phyloP scores from a whole-genome alignment of 1,140 invertebrate species.

The Episyrphus balteatus region DNA sequence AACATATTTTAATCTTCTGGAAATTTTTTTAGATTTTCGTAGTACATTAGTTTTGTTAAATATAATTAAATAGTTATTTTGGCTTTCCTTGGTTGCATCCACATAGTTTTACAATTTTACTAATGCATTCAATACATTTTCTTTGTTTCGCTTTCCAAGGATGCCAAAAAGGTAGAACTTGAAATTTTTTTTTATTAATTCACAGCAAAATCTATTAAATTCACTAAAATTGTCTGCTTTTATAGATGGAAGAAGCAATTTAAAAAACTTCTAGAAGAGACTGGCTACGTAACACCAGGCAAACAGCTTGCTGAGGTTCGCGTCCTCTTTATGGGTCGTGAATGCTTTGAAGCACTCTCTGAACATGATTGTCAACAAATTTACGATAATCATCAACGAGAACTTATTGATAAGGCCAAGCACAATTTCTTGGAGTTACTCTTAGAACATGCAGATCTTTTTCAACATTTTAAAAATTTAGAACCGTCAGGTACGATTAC shows the following conservation, averaged over 20 bases:
- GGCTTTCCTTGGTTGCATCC: not conserved
- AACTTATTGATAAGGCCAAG: slow-evolving; percentile 83
- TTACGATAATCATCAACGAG: slow-evolving; percentile 89
- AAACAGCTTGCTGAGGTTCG: slow-evolving; percentile 85
- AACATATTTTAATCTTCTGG: too few species aligned
- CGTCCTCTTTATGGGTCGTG: slow-evolving; percentile 87
- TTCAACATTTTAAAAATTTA: slow-evolving; percentile 86
- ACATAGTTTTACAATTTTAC: not conserved
- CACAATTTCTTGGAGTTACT: slow-evolving; percentile 88
- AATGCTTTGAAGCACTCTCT: slow-evolving; percentile 85
- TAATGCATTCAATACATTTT: not conserved
- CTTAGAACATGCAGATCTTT: slow-evolving; percentile 86
- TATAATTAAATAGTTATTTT: not conserved
- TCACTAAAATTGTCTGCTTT: slow-evolving; percentile 5
- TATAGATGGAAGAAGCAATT: slow-evolving; percentile 82
- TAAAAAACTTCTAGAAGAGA: slow-evolving; percentile 85
- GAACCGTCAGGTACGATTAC: slow-evolving; percentile 83
- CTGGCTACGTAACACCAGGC: slow-evolving; percentile 86
- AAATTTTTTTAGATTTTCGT: too few species aligned
- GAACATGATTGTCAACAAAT: slow-evolving; percentile 86
- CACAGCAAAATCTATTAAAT: too few species aligned
- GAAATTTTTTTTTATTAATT: not conserved
- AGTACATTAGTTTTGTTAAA: not conserved
- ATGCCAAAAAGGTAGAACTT: slow-evolving; percentile 17
- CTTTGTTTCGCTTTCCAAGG: slow-evolving; percentile 3